Evolutionary conservation across 2,888 invertebrate genomes (phyloP), one percentile per base, ranked within the genome.

Genomic region (Drosophila mettleri): DNA sequence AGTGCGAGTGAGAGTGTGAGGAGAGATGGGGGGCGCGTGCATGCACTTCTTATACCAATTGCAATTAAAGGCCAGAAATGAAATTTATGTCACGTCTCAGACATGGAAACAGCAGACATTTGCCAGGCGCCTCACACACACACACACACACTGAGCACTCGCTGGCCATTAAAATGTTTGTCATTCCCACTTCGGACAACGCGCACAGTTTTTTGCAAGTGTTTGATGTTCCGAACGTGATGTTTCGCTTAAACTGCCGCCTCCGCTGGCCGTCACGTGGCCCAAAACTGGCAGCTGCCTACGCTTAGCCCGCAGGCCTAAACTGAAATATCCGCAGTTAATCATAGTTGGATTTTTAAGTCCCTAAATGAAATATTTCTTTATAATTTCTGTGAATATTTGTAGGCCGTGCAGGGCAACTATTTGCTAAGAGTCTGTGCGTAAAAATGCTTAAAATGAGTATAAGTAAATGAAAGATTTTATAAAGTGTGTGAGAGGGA

Each of bases 51-150:
- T 24, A n/a, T 31, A 16, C 55, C 49, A 45, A 54, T 62, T 70
- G 61, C 73, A 70, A 86, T 84, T 84, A 84, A 86, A 76, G 63
- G 75, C 38, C 29, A 58, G 69, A 69, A 74, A 79, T 74, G 73
- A 68, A 77, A 84, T 86, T 84, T 85, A 77, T 74, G 72, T 85
- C 85, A 85, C 85, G 85, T 81, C 63, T 63, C 74, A 78, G 61
- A 67, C 75, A 74, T 63, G 31, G 38, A 29, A 2, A 52, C 55
- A 62, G 57, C 66, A 52, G 54, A 49, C 60, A 49, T 69, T 66
- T 69, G 51, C 65, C 45, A 64, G 53, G 36, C 58, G 55, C 62
- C 71, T 49, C 51, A 57, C 38, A 59, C 22, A 49, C 51, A 58
- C 36, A 29, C 22, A 46, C 34, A 34, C 34, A 16, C 34, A 34